A percentile compares a stretch with the other conserved stretches of the same genome.
Conservation (phyloP, 2,888 invertebrate genomes). For the Camponotus fellah region DNA sequence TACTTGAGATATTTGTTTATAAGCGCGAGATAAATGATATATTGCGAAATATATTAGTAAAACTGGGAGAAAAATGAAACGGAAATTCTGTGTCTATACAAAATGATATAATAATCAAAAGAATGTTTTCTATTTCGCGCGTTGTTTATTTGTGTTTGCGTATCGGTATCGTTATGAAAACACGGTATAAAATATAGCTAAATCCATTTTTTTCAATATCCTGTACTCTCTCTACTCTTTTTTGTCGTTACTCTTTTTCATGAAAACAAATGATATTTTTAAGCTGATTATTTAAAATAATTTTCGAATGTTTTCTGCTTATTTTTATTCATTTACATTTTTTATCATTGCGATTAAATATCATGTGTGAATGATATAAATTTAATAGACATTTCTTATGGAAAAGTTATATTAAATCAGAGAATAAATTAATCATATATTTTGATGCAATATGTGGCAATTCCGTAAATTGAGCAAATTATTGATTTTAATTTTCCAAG, state of each 20-base stretch:
- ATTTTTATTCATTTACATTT: slow-evolving; percentile 1
- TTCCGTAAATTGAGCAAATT: not conserved
- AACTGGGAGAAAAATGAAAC: slow-evolving; percentile 3
- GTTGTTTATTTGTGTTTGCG: slow-evolving; percentile 27
- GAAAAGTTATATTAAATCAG: not conserved
- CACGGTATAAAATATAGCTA: slow-evolving; percentile 2
- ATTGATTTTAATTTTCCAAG: slow-evolving; percentile 10
- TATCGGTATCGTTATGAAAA: slow-evolving; percentile 29
- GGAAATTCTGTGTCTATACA: slow-evolving; percentile 25
- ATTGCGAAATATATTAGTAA: slow-evolving; percentile 12
- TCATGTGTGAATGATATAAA: not conserved
- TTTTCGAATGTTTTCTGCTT: not conserved
- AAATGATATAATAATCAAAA: slow-evolving; percentile 35
- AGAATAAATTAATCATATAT: not conserved
- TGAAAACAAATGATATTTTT: not conserved
- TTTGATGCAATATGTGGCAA: not conserved
- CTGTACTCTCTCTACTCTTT: not conserved
- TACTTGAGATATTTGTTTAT: slow-evolving; percentile 28
- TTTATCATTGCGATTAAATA: not conserved
- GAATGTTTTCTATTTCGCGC: slow-evolving; percentile 48
- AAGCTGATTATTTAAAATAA: not conserved
- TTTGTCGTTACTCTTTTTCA: not conserved
- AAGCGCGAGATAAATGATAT: not conserved
- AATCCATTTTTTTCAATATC: slow-evolving; percentile 14
- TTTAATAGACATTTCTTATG: not conserved